Percentiles rank a stretch among this genome's conserved stretches.
Conservation (phyloP, 1,140 invertebrate genomes). For the Arion vulgaris region DNA sequence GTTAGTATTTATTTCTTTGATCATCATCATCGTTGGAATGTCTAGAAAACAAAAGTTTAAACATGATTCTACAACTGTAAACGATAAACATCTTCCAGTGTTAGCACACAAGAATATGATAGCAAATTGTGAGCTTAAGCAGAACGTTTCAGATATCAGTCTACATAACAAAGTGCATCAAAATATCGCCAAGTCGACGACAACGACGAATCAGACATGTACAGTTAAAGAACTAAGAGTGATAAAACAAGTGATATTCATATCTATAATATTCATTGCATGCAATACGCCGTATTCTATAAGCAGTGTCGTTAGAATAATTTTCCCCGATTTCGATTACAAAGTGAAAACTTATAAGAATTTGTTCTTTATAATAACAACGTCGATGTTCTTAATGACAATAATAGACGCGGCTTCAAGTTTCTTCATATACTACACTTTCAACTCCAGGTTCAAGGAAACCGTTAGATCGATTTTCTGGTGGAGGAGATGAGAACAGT, state of each 20-base stretch:
- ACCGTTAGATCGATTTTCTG: not conserved
- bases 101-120: not conserved
- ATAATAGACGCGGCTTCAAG: not conserved
- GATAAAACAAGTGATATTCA: not conserved
- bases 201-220: too few species aligned
- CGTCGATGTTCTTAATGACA: not conserved
- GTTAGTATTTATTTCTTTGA: not conserved
- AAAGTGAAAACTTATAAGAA: not conserved
- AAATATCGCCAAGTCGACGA: too few species aligned
- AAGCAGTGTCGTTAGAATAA: not conserved
- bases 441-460: not conserved
- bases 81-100: not conserved
- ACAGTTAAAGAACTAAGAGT: not conserved
- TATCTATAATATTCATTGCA: not conserved
- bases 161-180: too few species aligned
- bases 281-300: not conserved
- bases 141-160: not conserved
- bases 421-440: not conserved
- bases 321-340: not conserved
- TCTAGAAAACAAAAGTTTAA: not conserved
- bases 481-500: too few species aligned
- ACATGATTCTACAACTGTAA: not conserved
- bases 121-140: not conserved
- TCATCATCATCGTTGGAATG: not conserved
- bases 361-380: not conserved